Evolutionary conservation across 2,113 vertebrate species (phyloP), one percentile per base, ranked within the genome.

Genomic region (Paracanthobrama guichenoti): DNA sequence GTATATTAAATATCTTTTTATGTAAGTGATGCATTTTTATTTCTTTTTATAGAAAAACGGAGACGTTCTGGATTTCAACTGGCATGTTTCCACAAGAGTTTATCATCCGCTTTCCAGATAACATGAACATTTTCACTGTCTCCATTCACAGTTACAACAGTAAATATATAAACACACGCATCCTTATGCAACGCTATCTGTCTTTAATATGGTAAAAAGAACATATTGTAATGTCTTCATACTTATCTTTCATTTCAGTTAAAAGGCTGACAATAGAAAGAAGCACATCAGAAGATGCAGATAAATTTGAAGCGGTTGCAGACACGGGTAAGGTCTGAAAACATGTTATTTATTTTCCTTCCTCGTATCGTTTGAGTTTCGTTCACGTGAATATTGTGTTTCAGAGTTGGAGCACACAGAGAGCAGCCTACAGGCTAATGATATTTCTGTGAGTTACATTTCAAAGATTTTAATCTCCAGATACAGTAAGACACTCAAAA

Each of bases 51-150:
- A 99, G 97, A 87, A 95, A 93, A 88, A 92, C 92, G 0, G 92
- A 95, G 84, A 97, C 96, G 0, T 99, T 98, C 88, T 99, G 98
- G 98, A 94, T 95, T 7, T 97, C 97, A 16, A 99, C 97, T 2
- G 98, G 98, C 53, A 96, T 98, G 96, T 99, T 97, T 93, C 97
- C 97, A 0, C 98, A 99, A 83, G 97, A 98, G 87, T 90, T 99
- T 85, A 95, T 98, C 85, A 91, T 99, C 81, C 93, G 92, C 76
- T 96, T 99, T 87, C 91, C 94, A 75, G 91, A 94, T 72, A 80
- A 94, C 2, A 92, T 95, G 8, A 94, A 88, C 50, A 89, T 98
- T 62, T 93, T 90, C 82, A 92, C 91, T 5, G 91, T 99, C 44
- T 83, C 92, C 64, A 89, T 99, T 85, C 95, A 97, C 76, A 96